A percentile compares a stretch with the other conserved stretches of the same genome.
Conservation (phyloP, 2,797 vertebrate species). For the Rhodeus uyekii region DNA sequence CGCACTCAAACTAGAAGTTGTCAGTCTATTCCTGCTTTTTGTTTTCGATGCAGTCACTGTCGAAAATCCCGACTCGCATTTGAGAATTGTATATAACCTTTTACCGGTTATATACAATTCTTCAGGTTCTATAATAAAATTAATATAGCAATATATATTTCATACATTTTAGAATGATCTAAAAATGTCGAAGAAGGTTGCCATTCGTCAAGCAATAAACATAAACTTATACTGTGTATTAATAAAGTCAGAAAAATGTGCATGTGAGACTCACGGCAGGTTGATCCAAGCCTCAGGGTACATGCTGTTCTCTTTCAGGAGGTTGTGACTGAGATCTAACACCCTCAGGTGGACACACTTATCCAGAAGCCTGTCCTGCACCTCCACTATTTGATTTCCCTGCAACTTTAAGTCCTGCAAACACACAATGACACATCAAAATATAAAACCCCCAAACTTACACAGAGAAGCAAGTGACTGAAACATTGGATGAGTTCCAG, state of each 20-base stretch:
- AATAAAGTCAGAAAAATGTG: slow-evolving; percentile 1
- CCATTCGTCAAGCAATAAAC: not conserved
- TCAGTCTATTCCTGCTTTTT: too few relatives aligned
- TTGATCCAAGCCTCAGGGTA: slow-evolving; percentile 66
- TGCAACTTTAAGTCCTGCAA: slow-evolving; percentile 75
- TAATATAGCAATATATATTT: not conserved
- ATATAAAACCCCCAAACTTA: not conserved
- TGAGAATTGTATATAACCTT: too few relatives aligned
- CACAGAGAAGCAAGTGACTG: not conserved
- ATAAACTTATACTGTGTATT: not conserved
- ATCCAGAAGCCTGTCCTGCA: slow-evolving; percentile 70
- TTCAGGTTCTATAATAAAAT: not conserved
- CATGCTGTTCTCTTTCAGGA: slow-evolving; percentile 74
- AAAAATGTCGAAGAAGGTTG: not conserved
- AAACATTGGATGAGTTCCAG: not conserved
- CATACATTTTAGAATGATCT: not conserved
- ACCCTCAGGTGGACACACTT: slow-evolving; percentile 66
- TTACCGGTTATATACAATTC: too few relatives aligned
- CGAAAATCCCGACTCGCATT: too few relatives aligned
- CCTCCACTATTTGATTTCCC: slow-evolving; percentile 72
- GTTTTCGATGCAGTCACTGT: too few relatives aligned
- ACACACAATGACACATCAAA: slow-evolving; percentile 14
- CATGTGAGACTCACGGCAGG: slow-evolving; percentile 68
- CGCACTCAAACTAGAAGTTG: too few relatives aligned
- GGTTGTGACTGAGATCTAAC: slow-evolving; percentile 81